A percentile compares a stretch with the other conserved stretches of the same genome.
Evolutionary conservation across 2,888 invertebrate species (phyloP).

Genomic region (Xanthorhoe spadicearia): DNA sequence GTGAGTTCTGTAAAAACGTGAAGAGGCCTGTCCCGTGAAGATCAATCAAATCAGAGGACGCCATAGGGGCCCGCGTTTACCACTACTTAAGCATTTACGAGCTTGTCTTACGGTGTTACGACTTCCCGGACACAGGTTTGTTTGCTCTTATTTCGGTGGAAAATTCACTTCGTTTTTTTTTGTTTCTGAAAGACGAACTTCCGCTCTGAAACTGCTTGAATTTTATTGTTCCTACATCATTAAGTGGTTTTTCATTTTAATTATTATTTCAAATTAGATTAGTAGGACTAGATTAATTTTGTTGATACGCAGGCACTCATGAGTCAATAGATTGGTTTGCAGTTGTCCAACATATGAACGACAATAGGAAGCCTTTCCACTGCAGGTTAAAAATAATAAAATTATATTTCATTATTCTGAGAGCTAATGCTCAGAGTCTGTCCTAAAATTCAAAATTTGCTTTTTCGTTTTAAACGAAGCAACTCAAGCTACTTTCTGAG

Average conservation of each 20-base stretch:
- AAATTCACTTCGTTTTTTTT: conserved; percentile 23
- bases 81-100: conserved; percentile 76
- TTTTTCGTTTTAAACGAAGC: no score
- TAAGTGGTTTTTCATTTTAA: background rate
- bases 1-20: conserved; percentile 76
- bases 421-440: no score
- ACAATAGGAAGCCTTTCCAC: no score
- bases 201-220: background rate
- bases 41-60: conserved; percentile 81
- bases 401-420: no score
- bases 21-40: conserved; percentile 66
- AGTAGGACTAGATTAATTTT: no score
- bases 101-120: conserved; percentile 70
- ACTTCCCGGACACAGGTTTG: conserved; percentile 62
- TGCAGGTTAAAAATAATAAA: no score
- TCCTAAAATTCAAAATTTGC: no score
- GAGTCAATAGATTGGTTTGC: no score
- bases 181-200: background rate
- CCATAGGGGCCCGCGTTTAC: conserved; percentile 63
- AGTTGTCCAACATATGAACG: no score
- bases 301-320: no score
- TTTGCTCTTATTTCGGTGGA: conserved; percentile 58
- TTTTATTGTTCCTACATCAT: background rate
- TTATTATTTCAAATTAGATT: no score
- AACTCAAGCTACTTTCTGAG: no score